These are phyloP conservation scores for Macropodus opercularis DNA, from an alignment of 2,797 vertebrate genomes.

Conservation along the genomic window DNA sequence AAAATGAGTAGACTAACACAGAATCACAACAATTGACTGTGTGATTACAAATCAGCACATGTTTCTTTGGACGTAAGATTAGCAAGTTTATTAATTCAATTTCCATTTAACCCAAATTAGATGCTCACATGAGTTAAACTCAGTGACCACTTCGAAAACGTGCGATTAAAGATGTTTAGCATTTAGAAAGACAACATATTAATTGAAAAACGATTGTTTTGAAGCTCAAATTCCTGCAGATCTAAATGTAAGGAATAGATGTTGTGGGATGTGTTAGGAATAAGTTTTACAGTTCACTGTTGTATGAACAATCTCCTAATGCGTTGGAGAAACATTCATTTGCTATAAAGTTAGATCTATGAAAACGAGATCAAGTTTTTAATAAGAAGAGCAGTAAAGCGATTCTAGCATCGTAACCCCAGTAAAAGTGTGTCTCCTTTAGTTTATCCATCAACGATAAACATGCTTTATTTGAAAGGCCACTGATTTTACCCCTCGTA, in stretches of 20 bases:
- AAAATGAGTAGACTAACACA: too few species aligned
- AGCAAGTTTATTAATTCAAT: too few species aligned
- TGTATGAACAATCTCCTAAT: not conserved
- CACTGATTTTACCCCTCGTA: constrained; percentile 35
- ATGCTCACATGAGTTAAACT: too few species aligned
- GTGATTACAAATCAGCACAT: too few species aligned
- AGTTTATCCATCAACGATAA: not conserved
- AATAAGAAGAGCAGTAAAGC: constrained; percentile 2
- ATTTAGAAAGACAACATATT: too few species aligned
- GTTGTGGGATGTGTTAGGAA: not conserved
- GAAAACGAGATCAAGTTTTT: not conserved
- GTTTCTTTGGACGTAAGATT: too few species aligned
- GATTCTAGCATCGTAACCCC: not conserved
- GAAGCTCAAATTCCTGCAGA: not conserved
- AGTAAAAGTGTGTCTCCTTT: constrained; percentile 5
- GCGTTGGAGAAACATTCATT: not conserved
- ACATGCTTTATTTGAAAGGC: constrained; percentile 37
- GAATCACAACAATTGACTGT: too few species aligned
- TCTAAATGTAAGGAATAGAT: not conserved
- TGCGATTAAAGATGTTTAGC: too few species aligned
- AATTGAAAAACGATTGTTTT: too few species aligned
- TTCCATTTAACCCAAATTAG: too few species aligned
- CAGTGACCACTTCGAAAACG: too few species aligned
- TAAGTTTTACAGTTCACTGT: not conserved
- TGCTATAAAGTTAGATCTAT: not conserved